A percentile compares a stretch with the other conserved stretches of the same genome.
Evolutionary conservation across 2,888 invertebrate genomes (phyloP).

Genomic region (Chalcis sispes): DNA sequence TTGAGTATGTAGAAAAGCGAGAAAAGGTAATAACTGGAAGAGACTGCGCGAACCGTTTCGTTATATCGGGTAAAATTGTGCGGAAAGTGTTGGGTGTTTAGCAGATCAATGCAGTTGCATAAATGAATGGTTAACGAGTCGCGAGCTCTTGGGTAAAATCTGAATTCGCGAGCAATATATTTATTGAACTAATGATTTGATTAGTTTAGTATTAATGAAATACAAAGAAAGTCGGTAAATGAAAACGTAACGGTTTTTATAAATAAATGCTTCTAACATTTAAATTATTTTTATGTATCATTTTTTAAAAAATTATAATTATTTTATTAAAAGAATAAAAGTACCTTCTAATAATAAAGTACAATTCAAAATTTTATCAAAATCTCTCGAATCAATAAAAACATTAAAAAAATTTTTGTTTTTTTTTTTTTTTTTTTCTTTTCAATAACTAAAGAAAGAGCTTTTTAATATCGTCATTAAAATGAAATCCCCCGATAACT

Average conservation of each 20-base stretch:
- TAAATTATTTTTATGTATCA: too few relatives aligned
- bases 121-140: constrained; percentile 31
- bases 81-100: constrained; percentile 5
- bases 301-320: too few relatives aligned
- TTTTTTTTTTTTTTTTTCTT: not conserved
- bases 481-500: constrained; percentile 13
- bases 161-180: constrained; percentile 10
- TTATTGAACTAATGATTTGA: constrained; percentile 10
- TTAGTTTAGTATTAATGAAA: too few relatives aligned
- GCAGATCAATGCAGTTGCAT: not conserved
- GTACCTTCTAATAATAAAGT: too few relatives aligned
- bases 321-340: too few relatives aligned
- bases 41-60: not conserved
- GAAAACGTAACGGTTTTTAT: too few relatives aligned
- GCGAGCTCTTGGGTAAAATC: not conserved
- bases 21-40: constrained; percentile 22
- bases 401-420: too few relatives aligned
- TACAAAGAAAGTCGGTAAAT: too few relatives aligned
- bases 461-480: constrained; percentile 22
- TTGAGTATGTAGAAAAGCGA: not conserved
- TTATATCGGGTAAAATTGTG: constrained; percentile 26
- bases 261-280: too few relatives aligned
- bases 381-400: too few relatives aligned
- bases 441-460: constrained; percentile 8
- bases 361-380: too few relatives aligned